phyloP scores from a whole-genome alignment of 2,888 invertebrate genomes.

The Cosmia trapezina region DNA sequence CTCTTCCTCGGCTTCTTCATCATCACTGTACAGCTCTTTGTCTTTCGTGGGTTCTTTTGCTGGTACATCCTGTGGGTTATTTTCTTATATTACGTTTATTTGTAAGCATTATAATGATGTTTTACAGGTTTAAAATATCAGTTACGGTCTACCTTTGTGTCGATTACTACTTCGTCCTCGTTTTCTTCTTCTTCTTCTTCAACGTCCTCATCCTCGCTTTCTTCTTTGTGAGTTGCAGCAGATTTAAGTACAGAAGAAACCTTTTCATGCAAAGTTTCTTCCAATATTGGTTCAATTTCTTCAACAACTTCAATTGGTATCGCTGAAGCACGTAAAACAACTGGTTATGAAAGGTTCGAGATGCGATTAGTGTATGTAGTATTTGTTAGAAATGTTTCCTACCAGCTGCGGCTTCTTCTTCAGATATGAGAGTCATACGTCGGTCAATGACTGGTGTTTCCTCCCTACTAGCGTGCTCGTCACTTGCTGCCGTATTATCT shows the following conservation, averaged over 20 bases:
- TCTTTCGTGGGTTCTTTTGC: constrained; percentile 62
- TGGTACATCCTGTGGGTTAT: constrained; percentile 67
- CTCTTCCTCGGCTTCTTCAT: constrained; percentile 77
- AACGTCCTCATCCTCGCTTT: constrained; percentile 74
- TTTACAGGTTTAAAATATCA: constrained; percentile 21
- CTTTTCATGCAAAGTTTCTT: constrained; percentile 67
- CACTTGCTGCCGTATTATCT: constrained; percentile 80
- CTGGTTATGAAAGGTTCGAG: constrained; percentile 47
- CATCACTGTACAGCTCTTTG: constrained; percentile 83
- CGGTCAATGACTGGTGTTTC: constrained; percentile 81
- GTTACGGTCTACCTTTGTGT: constrained; percentile 65
- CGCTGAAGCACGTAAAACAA: constrained; percentile 68
- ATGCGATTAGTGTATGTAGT: constrained; percentile 34
- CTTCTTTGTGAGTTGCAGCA: constrained; percentile 69
- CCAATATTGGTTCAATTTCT: constrained; percentile 65
- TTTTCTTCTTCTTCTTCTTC: constrained; percentile 76
- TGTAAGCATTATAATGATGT: constrained; percentile 18
- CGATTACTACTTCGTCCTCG: constrained; percentile 70
- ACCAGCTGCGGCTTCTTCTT: constrained; percentile 74
- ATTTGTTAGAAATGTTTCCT: constrained; percentile 62
- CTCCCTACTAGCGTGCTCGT: constrained; percentile 77
- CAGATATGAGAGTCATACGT: constrained; percentile 85
- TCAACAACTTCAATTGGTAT: constrained; percentile 64
- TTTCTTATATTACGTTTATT: constrained; percentile 30
- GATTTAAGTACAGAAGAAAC: constrained; percentile 67